Evolutionary conservation across 2,797 vertebrate species (phyloP).

Genomic region (Mus caroli): DNA sequence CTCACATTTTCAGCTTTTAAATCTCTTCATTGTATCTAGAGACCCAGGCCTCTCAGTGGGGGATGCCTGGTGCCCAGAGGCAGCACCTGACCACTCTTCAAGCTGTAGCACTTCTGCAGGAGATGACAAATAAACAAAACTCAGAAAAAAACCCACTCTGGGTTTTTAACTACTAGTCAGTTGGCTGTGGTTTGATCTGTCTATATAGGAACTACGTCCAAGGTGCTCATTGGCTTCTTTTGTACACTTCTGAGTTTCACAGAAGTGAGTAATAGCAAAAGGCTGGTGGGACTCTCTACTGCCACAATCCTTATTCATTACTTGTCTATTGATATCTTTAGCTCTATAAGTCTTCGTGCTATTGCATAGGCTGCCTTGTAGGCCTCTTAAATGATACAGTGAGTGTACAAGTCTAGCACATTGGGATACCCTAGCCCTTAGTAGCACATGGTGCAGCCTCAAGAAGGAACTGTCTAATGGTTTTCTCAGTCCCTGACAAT

Average conservation of each 20-base stretch:
- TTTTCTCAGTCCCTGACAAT: not conserved
- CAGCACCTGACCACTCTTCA: constrained; percentile 26
- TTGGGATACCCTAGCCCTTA: not conserved
- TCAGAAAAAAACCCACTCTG: constrained; percentile 21
- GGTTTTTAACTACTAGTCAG: not conserved
- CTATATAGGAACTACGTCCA: not conserved
- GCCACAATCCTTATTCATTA: not conserved
- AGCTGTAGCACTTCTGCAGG: constrained; percentile 21
- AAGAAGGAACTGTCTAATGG: not conserved
- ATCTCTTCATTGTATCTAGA: not conserved
- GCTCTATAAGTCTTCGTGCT: not conserved
- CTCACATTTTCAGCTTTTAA: not conserved
- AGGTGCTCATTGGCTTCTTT: not conserved
- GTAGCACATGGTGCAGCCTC: not conserved
- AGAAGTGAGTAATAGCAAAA: not conserved
- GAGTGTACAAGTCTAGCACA: not conserved
- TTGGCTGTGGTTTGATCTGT: not conserved
- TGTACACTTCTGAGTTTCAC: not conserved
- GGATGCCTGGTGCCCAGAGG: not conserved
- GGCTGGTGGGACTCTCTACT: not conserved
- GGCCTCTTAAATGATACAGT: not conserved
- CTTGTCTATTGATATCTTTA: not conserved
- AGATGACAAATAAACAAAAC: constrained; percentile 68
- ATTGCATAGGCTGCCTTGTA: too few relatives aligned
- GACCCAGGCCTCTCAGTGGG: not conserved